phyloP scores from a whole-genome alignment of 2,888 invertebrate genomes.

The Elmis aenea region DNA sequence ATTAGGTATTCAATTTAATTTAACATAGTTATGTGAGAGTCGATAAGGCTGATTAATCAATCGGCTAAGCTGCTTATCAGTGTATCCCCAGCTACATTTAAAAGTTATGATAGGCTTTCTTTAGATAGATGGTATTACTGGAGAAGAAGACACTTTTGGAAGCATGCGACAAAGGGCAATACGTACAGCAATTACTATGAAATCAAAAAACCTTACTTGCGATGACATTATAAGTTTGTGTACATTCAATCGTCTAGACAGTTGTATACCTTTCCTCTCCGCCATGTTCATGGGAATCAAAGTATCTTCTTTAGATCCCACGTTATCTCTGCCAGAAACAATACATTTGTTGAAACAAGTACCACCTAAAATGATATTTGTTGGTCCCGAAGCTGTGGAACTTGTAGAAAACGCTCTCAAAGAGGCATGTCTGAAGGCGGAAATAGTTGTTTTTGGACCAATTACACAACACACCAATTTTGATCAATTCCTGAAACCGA shows the following conservation, averaged over 20 bases:
- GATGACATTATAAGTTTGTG: slow-evolving; percentile 49
- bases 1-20: too few relatives aligned
- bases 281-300: slow-evolving; percentile 46
- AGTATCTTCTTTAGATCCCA: slow-evolving; percentile 32
- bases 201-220: slow-evolving; percentile 37
- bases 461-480: slow-evolving; percentile 20
- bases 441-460: slow-evolving; percentile 34
- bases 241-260: slow-evolving; percentile 47
- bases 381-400: slow-evolving; percentile 19
- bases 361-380: slow-evolving; percentile 30
- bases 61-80: too few relatives aligned
- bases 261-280: slow-evolving; percentile 47
- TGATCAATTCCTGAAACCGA: slow-evolving; percentile 28
- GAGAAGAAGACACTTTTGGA: slow-evolving; percentile 37
- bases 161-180: slow-evolving; percentile 26
- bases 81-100: too few relatives aligned
- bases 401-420: slow-evolving; percentile 22
- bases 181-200: slow-evolving; percentile 8
- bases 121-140: slow-evolving; percentile 13
- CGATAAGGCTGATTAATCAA: too few relatives aligned
- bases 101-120: too few relatives aligned
- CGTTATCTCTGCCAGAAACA: slow-evolving; percentile 25
- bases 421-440: slow-evolving; percentile 24
- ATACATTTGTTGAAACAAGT: slow-evolving; percentile 27
- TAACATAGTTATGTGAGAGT: too few relatives aligned